These are phyloP conservation scores for Zelostemma sp. DNA, from an alignment of 1,140 invertebrate species.

Conservation along the genomic window DNA sequence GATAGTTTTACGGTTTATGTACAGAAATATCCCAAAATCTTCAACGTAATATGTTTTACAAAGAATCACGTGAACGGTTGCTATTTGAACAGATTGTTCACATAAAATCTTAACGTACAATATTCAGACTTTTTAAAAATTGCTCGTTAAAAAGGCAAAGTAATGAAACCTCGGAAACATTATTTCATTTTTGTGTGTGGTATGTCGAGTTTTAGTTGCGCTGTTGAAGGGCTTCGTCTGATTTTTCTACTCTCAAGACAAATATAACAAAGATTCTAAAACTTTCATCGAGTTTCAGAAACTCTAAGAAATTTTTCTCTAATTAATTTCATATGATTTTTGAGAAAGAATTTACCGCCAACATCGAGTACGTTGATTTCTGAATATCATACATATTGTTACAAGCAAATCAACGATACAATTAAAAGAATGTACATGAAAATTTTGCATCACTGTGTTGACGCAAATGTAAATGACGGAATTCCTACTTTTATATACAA, in stretches of 20 bases:
- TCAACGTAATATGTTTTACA: constrained; percentile 5
- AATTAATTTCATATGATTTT: no score
- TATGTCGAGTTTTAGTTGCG: no score
- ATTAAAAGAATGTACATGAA: constrained; percentile 43
- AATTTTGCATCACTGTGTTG: constrained; percentile 24
- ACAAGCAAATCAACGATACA: constrained; percentile 23
- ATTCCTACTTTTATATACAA: constrained; percentile 34
- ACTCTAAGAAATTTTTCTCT: no score
- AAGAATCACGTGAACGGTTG: constrained; percentile 1
- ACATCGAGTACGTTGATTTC: constrained; percentile 25
- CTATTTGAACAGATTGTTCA: constrained; percentile 1
- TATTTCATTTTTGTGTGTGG: no score
- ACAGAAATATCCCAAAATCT: constrained; percentile 21
- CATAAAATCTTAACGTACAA: no score
- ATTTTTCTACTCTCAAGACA: neutral
- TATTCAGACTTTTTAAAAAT: no score
- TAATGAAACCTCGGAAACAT: no score
- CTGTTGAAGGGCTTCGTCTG: neutral
- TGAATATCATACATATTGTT: constrained; percentile 20
- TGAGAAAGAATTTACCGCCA: constrained; percentile 15
- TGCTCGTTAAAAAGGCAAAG: no score
- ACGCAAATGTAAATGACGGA: constrained; percentile 44
- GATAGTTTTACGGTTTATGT: constrained; percentile 20
- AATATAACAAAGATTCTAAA: neutral
- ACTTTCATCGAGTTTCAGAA: neutral